Percentiles rank a stretch among this genome's conserved stretches.
phyloP scores from a whole-genome alignment of 1,140 invertebrate genomes.

The Agraylea sexmaculata region DNA sequence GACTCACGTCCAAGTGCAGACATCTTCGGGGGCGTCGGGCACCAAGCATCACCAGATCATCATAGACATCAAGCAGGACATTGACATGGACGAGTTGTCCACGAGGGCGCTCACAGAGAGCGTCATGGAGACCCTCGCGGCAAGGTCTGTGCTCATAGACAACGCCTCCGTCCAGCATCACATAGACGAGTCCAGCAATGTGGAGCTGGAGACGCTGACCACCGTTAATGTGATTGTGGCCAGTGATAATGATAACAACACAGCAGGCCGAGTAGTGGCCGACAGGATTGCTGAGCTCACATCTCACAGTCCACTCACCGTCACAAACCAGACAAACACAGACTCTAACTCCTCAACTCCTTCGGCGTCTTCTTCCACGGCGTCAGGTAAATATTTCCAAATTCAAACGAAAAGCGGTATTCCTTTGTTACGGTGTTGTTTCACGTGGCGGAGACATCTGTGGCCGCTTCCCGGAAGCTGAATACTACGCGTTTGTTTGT shows the following conservation, averaged over 20 bases:
- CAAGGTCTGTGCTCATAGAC: conserved; percentile 37
- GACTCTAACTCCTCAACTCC: conserved; percentile 25
- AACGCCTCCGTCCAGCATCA: conserved; percentile 25
- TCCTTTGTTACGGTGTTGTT: too few species aligned
- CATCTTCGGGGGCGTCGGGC: conserved; percentile 27
- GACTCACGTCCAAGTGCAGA: conserved; percentile 34
- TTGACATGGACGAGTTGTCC: conserved; percentile 38
- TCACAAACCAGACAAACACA: conserved; percentile 23
- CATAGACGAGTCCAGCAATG: conserved; percentile 24
- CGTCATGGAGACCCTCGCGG: conserved; percentile 39
- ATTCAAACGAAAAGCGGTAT: too few species aligned
- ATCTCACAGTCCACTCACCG: conserved; percentile 20
- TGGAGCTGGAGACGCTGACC: conserved; percentile 34
- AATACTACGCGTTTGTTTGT: too few species aligned
- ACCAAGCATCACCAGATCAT: conserved; percentile 39
- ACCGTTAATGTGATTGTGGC: conserved; percentile 38
- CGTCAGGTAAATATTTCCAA: conserved; percentile 31
- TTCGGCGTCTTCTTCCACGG: conserved; percentile 29
- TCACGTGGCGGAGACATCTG: too few species aligned
- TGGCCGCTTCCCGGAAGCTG: too few species aligned
- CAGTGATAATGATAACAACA: conserved; percentile 28
- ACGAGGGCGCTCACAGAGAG: conserved; percentile 36
- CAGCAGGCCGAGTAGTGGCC: conserved; percentile 29
- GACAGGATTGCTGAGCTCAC: conserved; percentile 33
- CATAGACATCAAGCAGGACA: conserved; percentile 40